Evolutionary conservation across 1,140 invertebrate species (phyloP).

Genomic region (Pogonognathellus flavescens): DNA sequence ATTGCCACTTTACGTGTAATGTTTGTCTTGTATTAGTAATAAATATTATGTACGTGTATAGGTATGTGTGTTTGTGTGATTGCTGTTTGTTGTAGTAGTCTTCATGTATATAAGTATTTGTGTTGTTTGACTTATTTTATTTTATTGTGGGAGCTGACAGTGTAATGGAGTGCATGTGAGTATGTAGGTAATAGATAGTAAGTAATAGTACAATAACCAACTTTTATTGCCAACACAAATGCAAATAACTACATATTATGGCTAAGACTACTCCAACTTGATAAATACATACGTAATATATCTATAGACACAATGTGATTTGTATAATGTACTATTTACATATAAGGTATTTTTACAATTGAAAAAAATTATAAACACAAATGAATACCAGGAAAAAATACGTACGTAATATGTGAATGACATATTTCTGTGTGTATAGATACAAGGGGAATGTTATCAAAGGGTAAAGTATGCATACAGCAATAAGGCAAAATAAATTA

Average conservation of each 20-base stretch:
- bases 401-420: no score
- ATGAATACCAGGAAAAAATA: no score
- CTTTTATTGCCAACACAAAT: conserved; percentile 27
- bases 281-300: no score
- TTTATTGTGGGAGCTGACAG: conserved; percentile 33
- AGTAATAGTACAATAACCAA: conserved; percentile 17
- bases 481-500: no score
- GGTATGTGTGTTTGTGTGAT: conserved; percentile 4
- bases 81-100: not conserved
- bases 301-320: no score
- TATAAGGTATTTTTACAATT: no score
- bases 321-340: no score
- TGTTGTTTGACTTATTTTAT: not conserved
- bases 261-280: no score
- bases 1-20: conserved; percentile 17
- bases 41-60: not conserved
- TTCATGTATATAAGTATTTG: not conserved
- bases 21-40: not conserved
- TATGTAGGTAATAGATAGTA: conserved; percentile 19
- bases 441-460: no score
- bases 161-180: conserved; percentile 23
- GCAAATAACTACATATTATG: not conserved
- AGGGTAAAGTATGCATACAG: no score
- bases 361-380: no score
- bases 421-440: no score